Percentiles rank a stretch among this genome's conserved stretches.
phyloP scores from a whole-genome alignment of 2,113 vertebrate species.

The Rhea americana region DNA sequence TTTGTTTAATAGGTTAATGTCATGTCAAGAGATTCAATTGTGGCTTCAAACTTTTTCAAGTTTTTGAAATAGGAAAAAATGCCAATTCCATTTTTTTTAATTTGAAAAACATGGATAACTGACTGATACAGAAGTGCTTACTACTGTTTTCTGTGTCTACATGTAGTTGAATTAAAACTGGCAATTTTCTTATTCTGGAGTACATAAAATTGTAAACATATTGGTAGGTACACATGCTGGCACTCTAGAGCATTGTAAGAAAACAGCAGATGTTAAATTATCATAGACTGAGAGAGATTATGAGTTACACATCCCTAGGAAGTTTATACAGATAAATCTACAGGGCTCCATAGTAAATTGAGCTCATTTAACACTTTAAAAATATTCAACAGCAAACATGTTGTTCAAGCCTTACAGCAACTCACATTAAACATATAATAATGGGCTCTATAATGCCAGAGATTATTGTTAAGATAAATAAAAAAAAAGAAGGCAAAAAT shows the following conservation, averaged over 20 bases:
- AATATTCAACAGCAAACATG: not conserved
- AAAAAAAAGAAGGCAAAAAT: not conserved
- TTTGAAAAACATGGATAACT: not conserved
- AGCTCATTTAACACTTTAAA: not conserved
- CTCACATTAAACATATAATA: not conserved
- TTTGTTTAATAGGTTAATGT: not conserved
- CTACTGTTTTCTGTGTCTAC: not conserved
- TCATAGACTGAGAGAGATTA: not conserved
- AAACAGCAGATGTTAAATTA: constrained; percentile 7
- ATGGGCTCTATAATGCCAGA: not conserved
- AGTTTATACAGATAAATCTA: not conserved
- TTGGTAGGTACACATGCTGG: not conserved
- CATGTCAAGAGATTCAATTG: not conserved
- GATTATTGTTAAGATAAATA: not conserved
- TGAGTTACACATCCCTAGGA: not conserved
- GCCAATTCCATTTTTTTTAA: not conserved
- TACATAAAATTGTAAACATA: not conserved
- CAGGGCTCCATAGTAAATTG: not conserved
- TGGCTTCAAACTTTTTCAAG: not conserved
- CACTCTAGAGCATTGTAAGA: not conserved
- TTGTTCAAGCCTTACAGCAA: not conserved
- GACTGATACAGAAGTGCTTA: not conserved
- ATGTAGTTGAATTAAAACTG: not conserved
- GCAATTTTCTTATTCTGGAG: not conserved
- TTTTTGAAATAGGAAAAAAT: not conserved